These are phyloP conservation scores for Zoanthus sansibaricus DNA, from an alignment of 92 coral and sea anemone species.

Conservation along the genomic window DNA sequence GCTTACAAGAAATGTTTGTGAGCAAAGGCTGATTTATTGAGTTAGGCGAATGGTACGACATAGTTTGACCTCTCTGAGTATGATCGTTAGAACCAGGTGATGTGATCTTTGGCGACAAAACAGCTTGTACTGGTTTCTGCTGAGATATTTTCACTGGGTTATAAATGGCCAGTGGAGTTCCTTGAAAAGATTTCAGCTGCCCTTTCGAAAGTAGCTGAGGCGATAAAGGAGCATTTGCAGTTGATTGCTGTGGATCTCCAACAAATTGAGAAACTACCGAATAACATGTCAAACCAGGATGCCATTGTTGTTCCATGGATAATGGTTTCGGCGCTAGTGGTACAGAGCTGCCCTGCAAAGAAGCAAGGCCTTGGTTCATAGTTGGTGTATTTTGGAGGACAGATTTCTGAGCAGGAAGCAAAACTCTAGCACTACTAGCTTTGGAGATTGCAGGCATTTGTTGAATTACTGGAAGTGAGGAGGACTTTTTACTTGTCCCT, in stretches of 20 bases:
- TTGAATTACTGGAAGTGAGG: neutral
- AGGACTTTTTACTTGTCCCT: neutral
- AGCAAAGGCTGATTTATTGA: neutral
- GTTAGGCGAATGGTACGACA: neutral
- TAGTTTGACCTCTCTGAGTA: neutral
- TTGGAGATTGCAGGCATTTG: slow-evolving; percentile 32
- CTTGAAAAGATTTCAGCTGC: slow-evolving; percentile 42
- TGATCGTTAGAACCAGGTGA: slow-evolving; percentile 18
- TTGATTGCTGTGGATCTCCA: slow-evolving; percentile 30
- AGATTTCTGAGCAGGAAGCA: slow-evolving; percentile 41
- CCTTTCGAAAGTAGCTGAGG: slow-evolving; percentile 33
- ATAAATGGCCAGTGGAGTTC: slow-evolving; percentile 19
- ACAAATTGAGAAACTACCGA: neutral
- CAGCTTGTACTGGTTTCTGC: slow-evolving; percentile 20
- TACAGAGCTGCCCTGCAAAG: slow-evolving; percentile 17
- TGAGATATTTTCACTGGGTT: neutral
- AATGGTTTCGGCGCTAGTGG: slow-evolving; percentile 18
- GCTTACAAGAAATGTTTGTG: neutral
- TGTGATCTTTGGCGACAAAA: slow-evolving; percentile 23
- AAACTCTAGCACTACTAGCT: slow-evolving; percentile 10
- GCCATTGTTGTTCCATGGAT: slow-evolving; percentile 44
- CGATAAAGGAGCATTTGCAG: neutral
- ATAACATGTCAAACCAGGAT: slow-evolving; percentile 22
- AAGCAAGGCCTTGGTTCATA: neutral
- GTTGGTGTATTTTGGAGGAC: neutral